Evolutionary conservation across 2,113 vertebrate species (phyloP).

Genomic region (Bombycilla garrulus): DNA sequence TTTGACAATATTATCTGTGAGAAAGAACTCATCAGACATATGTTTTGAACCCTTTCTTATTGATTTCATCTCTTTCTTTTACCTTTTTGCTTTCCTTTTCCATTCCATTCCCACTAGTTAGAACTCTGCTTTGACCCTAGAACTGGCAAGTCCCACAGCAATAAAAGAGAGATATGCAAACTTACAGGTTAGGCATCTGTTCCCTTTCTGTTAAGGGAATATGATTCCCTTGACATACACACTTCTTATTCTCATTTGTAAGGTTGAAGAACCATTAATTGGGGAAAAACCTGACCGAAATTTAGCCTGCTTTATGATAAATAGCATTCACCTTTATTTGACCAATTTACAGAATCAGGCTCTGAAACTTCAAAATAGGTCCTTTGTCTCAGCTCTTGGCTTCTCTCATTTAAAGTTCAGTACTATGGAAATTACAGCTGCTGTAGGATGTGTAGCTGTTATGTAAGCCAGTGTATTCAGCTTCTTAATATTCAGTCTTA

Average conservation of each 20-base stretch:
- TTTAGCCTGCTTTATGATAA: constrained; percentile 20
- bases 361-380: background rate
- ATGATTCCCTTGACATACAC: background rate
- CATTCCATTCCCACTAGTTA: background rate
- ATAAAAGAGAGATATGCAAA: background rate
- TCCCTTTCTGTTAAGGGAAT: constrained; percentile 11
- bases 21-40: background rate
- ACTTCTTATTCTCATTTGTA: background rate
- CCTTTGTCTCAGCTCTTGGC: background rate
- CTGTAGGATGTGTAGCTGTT: background rate
- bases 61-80: background rate
- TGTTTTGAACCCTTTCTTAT: background rate
- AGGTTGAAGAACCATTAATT: background rate
- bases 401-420: background rate
- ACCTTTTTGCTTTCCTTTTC: background rate
- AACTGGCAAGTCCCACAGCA: background rate
- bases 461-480: background rate
- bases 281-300: constrained; percentile 1
- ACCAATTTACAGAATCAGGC: constrained; percentile 13
- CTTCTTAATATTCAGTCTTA: background rate
- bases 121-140: background rate
- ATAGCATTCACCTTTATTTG: constrained; percentile 22
- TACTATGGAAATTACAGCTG: background rate
- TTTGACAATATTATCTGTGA: background rate
- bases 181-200: background rate